Base-by-base conservation (phyloP, 1,140 invertebrate species). In the Zophobas morio region DNA sequence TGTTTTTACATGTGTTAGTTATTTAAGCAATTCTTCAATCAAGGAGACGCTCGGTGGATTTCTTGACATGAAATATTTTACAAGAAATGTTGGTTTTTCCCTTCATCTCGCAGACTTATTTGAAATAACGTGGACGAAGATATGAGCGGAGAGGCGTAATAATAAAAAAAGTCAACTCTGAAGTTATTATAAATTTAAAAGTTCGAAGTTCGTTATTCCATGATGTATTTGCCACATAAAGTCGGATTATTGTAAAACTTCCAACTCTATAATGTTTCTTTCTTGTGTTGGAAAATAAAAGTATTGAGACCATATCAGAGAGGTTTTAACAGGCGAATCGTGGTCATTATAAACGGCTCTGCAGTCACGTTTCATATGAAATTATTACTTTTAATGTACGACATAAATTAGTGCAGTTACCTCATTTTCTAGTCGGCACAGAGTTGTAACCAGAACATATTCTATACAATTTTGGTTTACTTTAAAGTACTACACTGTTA, bases 151-250 rank as follows among this genome's bases (percentile, higher is more conserved):
- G 77, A 79, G 78, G 77, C 77, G 81, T 78, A 81, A 81, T 81
- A 80, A 77, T 80, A 79, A 80, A 81, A 46, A 80, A 78, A 77
- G 71, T 60, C 51, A 74, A 76, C 74, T 74, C 51, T 66, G 46
- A 54, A 79, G 71, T 80, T 81, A 79, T 81, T 81, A 80, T 81
- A 77, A 80, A 80, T 81, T 81, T 81, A 76, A 81, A 80, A 76
- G 54, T 60, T 57, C 47, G 46, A 75, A 74, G 47, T 79, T 78
- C 76, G 74, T 76, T 81, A 77, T 77, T 75, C 80, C 53, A 66
- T 79, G 70, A 56, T 75, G 71, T 77, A 79, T 74, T 79, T 79
- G 53, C 33, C 20, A 20, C 70, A 81, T 81, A 79, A 81, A 81
- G 73, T 79, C 53, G 47, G 71, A 79, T 81, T 77, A 81, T 79